phyloP scores from a whole-genome alignment of 2,113 vertebrate species.

The Hirundichthys speculiger region DNA sequence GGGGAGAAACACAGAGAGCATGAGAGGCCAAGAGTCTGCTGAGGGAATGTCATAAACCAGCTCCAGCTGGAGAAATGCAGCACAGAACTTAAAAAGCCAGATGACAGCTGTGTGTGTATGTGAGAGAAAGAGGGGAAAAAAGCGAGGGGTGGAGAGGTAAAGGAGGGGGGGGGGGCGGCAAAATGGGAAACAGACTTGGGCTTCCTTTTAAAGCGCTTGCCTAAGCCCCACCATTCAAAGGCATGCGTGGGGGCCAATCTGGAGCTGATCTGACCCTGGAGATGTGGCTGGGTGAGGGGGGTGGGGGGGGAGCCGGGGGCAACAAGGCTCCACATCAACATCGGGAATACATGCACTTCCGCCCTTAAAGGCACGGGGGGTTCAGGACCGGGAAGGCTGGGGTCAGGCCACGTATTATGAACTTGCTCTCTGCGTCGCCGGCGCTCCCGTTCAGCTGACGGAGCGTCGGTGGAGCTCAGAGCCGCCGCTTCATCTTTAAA shows the following conservation, averaged over 20 bases:
- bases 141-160: constrained; percentile 27
- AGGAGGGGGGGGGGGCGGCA: constrained; percentile 30
- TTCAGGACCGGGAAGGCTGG: constrained; percentile 46
- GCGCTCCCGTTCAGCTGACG: neutral
- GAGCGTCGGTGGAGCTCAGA: neutral
- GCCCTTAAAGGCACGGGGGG: constrained; percentile 53
- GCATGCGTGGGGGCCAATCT: constrained; percentile 81
- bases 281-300: constrained; percentile 64
- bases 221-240: constrained; percentile 80
- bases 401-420: constrained; percentile 28
- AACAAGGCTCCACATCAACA: constrained; percentile 64
- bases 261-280: constrained; percentile 79
- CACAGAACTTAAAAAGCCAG: constrained; percentile 88
- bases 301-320: constrained; percentile 36
- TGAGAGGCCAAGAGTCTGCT: constrained; percentile 83
- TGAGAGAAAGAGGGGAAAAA: constrained; percentile 50
- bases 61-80: constrained; percentile 89
- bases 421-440: neutral
- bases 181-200: constrained; percentile 88
- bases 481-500: neutral
- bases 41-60: constrained; percentile 91
- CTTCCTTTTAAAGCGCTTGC: constrained; percentile 85
- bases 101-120: constrained; percentile 85
- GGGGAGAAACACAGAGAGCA: constrained; percentile 31
- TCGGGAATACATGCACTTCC: constrained; percentile 60